Base-by-base conservation (phyloP, 2,113 vertebrate species). In the Solea solea region DNA sequence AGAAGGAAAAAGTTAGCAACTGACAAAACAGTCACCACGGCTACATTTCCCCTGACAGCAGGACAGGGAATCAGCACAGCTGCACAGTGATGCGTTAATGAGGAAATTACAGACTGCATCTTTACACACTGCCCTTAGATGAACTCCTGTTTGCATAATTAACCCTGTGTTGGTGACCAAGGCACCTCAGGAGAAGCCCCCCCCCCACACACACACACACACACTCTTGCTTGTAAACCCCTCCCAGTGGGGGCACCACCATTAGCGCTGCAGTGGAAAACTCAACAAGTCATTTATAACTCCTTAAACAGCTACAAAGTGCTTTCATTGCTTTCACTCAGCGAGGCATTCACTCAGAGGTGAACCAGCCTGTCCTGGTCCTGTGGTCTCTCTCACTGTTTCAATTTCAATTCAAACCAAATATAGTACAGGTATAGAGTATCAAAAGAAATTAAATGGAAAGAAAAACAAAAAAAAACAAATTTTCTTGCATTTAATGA, bases 221-320 rank as follows among this genome's bases (percentile, higher is more conserved):
- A 64, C 41, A 27, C 76, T 7, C 14, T 7, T 9, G 53, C 70
- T 76, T 64, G 83, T 83, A 82, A 86, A 86, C 3, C 39, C 8
- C 73, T 50, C 65, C 58, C 58, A 10, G 66, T 44, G 71, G 75
- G 74, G 63, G 56, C 64, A 55, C 44, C 28, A 60, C 76, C 64
- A 84, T 88, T 90, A 86, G 45, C 72, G 60, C 83, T 15, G 39
- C 45, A 51, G 76, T 80, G 78, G 78, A 86, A 84, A 86, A 84
- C 58, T 74, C 61, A 73, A 77, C 69, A 74, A 51, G 51, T 76
- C 67, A 72, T 77, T 82, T 78, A 83, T 63, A 59, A 74, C 39
- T 70, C 64, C 69, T 82, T 76, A 64, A 86, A 83, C 72, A 70
- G 76, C 67, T 67, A 68, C 71, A 80, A 67, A 83, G 48, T 50